Base-by-base conservation (phyloP, 1,140 invertebrate genomes). In the Tribolium castaneum region DNA sequence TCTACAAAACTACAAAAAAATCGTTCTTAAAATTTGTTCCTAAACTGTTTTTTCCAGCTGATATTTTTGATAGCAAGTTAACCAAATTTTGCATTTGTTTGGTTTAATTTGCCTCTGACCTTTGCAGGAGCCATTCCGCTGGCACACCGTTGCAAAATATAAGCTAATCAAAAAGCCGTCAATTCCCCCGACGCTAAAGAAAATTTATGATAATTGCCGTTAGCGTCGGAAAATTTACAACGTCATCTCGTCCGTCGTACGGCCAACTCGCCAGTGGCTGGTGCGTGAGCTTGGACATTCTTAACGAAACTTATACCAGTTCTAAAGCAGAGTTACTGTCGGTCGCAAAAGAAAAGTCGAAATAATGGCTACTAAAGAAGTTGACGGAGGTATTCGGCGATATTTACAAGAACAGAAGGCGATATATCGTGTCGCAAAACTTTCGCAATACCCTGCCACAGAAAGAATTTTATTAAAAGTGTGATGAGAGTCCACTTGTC, bases 301-400 rank as follows among this genome's bases (percentile, higher is more conserved):
- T 66, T 66, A 66, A 14, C 25, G 59, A 13, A 35, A 66, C 59
- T 66, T 66, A 66, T 39, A 66, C 34, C 59, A 22, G 59, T 22
- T 25, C 59, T 66, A 66, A 66, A 66, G 59, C 59, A 35, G 12
- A 66, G 59, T 66, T 66, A 66, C 59, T 25, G 59, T 12, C 59
- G 59, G 9, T 66, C 25, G 25, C 25, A 66, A 35, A 66, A 30
- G 59, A 39, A 66, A 66, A 66, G 59, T 66, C 59, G 25, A 66
- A 66, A 66, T 66, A 66, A 66, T 66, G 59, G 59, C 59, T 35
- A 66, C 25, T 66, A 66, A 66, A 66, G 59, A 66, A 66, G 59
- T 66, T 66, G 59, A 66, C 59, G 59, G 59, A 66, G 59, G 59
- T 66, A 66, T 66, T 35, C 59, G 9, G 30, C 59, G 59, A 66